Conservation (phyloP, 2,797 vertebrate genomes). For the Eleutherodactylus coqui region DNA sequence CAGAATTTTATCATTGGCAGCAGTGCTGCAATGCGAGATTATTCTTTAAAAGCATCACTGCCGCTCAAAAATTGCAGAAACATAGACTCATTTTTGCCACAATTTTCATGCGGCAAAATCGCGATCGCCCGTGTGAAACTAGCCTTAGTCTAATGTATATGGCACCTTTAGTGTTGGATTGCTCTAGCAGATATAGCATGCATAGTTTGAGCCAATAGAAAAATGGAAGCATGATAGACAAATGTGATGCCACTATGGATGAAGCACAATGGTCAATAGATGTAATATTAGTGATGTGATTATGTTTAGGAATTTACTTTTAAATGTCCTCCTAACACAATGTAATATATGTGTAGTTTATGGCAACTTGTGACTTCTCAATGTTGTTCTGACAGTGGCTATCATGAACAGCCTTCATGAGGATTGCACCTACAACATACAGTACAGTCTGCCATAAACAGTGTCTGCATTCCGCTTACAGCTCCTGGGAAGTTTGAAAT, state of each 20-base stretch:
- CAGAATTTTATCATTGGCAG: too few species aligned
- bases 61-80: too few species aligned
- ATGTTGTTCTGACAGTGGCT: background rate
- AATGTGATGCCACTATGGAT: background rate
- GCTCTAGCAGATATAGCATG: too few species aligned
- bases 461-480: background rate
- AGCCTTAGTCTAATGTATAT: too few species aligned
- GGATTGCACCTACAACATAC: background rate
- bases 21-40: too few species aligned
- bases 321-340: background rate
- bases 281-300: background rate
- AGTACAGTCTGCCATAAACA: background rate
- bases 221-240: background rate
- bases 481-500: background rate
- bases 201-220: background rate
- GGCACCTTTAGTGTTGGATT: too few species aligned
- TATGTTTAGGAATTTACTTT: background rate
- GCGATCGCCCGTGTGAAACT: too few species aligned
- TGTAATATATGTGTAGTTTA: background rate
- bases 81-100: too few species aligned
- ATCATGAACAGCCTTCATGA: background rate
- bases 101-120: too few species aligned
- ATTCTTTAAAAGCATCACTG: too few species aligned
- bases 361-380: background rate
- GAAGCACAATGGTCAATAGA: background rate